A percentile compares a stretch with the other conserved stretches of the same genome.
phyloP scores from a whole-genome alignment of 2,888 invertebrate species.

The Phasia obesa region DNA sequence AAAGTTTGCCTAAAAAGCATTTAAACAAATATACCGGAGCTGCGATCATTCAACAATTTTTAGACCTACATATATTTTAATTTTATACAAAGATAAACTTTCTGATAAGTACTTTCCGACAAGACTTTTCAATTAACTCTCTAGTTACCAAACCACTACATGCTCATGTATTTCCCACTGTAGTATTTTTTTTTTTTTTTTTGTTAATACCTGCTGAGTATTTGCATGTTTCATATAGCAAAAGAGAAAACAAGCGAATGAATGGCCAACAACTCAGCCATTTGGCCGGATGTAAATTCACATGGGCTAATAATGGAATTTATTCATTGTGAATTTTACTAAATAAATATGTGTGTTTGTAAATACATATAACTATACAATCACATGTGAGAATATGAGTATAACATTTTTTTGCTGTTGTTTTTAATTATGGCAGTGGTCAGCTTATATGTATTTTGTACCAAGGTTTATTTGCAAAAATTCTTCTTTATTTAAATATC shows the following conservation, averaged over 20 bases:
- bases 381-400: conserved; percentile 3
- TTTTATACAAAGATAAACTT: no score
- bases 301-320: conserved; percentile 66
- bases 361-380: not conserved
- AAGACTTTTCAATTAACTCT: no score
- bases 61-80: no score
- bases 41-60: no score
- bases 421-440: conserved; percentile 5
- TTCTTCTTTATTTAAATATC: conserved; percentile 7
- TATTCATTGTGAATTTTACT: conserved; percentile 54
- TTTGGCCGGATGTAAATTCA: conserved; percentile 58
- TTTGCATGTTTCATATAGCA: conserved; percentile 42
- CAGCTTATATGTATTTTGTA: not conserved
- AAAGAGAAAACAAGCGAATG: conserved; percentile 20
- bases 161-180: not conserved
- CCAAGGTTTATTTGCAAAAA: conserved; percentile 54
- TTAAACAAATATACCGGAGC: no score
- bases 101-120: no score
- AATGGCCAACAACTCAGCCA: conserved; percentile 39
- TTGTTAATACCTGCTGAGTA: conserved; percentile 35
- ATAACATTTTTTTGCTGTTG: no score
- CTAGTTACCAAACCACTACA: not conserved
- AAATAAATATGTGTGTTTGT: not conserved
- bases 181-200: conserved; percentile 40
- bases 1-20: no score